Evolutionary conservation across 2,888 invertebrate species (phyloP).

Genomic region (Hirtodrosophila trivittata): DNA sequence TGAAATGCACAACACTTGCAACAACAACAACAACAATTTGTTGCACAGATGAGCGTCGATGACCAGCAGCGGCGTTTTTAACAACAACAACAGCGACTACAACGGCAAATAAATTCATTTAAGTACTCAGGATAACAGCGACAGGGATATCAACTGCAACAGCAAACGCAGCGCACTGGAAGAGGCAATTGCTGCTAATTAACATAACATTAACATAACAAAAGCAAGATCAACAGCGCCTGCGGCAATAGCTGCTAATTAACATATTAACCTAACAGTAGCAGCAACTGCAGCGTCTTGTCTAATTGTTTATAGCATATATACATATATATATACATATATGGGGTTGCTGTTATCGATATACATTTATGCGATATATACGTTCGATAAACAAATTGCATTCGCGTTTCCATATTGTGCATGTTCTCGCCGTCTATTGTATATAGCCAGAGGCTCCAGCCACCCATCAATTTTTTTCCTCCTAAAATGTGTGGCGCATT

Average conservation of each 20-base stretch:
- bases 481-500: constrained; percentile 35
- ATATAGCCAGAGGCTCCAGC: constrained; percentile 54
- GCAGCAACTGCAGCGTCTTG: constrained; percentile 6
- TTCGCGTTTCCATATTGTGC: not conserved
- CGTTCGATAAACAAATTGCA: not conserved
- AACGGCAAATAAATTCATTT: constrained; percentile 36
- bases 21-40: constrained; percentile 9
- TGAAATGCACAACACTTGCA: constrained; percentile 4
- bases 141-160: not conserved
- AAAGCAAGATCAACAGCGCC: constrained; percentile 68
- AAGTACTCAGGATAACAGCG: constrained; percentile 29
- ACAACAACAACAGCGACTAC: constrained; percentile 53
- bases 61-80: constrained; percentile 81
- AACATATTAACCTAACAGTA: constrained; percentile 31
- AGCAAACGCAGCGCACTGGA: not conserved
- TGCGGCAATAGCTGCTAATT: too few species aligned
- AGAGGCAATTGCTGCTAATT: too few species aligned
- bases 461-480: constrained; percentile 21
- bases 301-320: too few species aligned
- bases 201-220: too few species aligned
- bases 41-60: constrained; percentile 83
- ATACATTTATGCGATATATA: not conserved
- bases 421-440: constrained; percentile 26
- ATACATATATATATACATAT: too few species aligned
- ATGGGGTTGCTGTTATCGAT: not conserved